Conservation (phyloP, 2,888 invertebrate species). For the Habrosyne pyritoides region DNA sequence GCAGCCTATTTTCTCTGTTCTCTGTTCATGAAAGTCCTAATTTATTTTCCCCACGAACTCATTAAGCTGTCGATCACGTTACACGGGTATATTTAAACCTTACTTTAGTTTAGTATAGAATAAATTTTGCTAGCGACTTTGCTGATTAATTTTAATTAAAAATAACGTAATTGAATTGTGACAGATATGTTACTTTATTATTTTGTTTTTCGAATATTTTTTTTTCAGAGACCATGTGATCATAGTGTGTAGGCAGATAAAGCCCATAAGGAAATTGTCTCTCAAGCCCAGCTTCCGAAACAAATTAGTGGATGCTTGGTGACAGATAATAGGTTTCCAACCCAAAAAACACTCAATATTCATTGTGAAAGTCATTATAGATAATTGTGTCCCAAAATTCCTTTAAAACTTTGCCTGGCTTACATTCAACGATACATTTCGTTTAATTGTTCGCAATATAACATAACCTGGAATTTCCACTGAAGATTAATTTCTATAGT, state of each 20-base stretch:
- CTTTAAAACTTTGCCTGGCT: background rate
- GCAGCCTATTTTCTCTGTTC: background rate
- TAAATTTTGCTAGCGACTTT: background rate
- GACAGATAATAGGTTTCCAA: no score
- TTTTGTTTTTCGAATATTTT: no score
- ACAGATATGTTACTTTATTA: no score
- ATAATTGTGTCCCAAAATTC: no score
- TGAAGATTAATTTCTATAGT: background rate
- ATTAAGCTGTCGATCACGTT: conserved; percentile 3
- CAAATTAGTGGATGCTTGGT: no score
- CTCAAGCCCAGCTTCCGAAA: no score
- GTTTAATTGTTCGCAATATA: background rate
- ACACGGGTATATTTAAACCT: background rate
- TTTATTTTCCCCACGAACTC: background rate
- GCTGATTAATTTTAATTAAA: background rate
- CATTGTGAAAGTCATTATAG: no score
- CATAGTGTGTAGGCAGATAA: no score
- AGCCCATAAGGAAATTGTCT: no score
- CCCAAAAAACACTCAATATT: no score
- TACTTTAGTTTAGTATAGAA: background rate
- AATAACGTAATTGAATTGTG: background rate
- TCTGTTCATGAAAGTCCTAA: background rate
- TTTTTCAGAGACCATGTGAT: no score
- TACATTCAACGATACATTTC: background rate
- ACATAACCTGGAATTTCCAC: background rate